Evolutionary conservation across 2,797 vertebrate species (phyloP).

Genomic region (Balearica regulorum): DNA sequence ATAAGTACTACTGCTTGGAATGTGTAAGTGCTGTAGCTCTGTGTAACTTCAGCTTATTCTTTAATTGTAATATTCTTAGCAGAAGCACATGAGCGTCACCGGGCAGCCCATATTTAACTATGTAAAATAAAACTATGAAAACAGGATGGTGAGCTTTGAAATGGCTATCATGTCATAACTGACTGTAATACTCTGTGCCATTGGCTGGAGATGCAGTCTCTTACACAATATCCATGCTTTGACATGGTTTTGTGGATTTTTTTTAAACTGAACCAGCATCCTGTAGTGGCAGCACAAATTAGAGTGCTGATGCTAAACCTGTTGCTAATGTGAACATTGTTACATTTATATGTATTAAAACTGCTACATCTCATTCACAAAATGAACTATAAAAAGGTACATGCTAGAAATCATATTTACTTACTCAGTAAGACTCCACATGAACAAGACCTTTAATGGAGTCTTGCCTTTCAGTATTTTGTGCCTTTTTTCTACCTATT

Average conservation of each 20-base stretch:
- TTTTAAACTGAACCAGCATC: neutral
- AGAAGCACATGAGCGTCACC: neutral
- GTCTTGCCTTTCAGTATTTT: neutral
- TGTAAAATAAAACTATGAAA: neutral
- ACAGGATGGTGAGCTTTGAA: neutral
- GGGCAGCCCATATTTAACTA: neutral
- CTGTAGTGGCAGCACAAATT: neutral
- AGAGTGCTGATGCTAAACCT: neutral
- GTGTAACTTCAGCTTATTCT: neutral
- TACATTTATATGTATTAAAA: neutral
- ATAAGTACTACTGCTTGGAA: neutral
- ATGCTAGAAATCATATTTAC: neutral
- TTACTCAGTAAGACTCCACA: neutral
- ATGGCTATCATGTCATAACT: neutral
- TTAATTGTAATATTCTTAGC: neutral
- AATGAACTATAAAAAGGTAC: neutral
- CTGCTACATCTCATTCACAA: neutral
- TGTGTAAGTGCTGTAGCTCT: neutral
- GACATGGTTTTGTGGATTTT: neutral
- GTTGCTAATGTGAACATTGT: neutral
- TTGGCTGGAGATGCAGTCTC: neutral
- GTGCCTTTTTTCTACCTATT: neutral
- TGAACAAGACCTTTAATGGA: neutral
- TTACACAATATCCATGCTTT: neutral
- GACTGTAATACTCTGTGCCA: neutral